These are phyloP conservation scores for Rutilus rutilus DNA, from an alignment of 2,113 vertebrate genomes.

Conservation along the genomic window DNA sequence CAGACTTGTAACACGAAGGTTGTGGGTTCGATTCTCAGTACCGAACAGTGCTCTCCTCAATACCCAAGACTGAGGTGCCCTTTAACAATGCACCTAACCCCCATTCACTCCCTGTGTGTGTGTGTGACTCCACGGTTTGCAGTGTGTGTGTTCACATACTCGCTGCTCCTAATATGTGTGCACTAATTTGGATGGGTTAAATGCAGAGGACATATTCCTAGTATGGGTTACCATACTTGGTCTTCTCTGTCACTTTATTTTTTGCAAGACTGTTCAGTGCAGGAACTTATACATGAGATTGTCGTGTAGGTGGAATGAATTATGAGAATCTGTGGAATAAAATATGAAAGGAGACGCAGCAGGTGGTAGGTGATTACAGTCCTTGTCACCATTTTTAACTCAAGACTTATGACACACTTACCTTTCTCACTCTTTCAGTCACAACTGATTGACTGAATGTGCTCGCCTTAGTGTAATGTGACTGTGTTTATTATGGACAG, in stretches of 20 bases:
- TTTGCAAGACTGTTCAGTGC: conserved; percentile 10
- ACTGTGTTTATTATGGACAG: not conserved
- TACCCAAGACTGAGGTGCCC: no score
- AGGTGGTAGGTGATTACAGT: conserved; percentile 30
- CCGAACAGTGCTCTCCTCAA: no score
- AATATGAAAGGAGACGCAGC: conserved; percentile 31
- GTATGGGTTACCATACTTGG: no score
- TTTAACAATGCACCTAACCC: no score
- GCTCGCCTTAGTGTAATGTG: not conserved
- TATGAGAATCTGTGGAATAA: conserved; percentile 29
- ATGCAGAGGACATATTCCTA: no score
- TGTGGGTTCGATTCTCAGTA: no score
- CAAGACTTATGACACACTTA: conserved; percentile 20
- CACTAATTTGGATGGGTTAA: no score
- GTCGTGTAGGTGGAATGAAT: conserved; percentile 46
- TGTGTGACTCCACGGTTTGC: no score
- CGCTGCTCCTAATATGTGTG: no score
- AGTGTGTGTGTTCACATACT: no score
- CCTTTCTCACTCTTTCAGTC: not conserved
- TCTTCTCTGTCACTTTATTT: not conserved
- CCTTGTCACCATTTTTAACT: conserved; percentile 16
- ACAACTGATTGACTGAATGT: not conserved
- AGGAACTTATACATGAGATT: conserved; percentile 22
- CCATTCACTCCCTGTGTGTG: no score
- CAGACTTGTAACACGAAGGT: no score